Evolutionary conservation across 2,888 invertebrate genomes (phyloP).

Genomic region (Catotricha subobsoleta): DNA sequence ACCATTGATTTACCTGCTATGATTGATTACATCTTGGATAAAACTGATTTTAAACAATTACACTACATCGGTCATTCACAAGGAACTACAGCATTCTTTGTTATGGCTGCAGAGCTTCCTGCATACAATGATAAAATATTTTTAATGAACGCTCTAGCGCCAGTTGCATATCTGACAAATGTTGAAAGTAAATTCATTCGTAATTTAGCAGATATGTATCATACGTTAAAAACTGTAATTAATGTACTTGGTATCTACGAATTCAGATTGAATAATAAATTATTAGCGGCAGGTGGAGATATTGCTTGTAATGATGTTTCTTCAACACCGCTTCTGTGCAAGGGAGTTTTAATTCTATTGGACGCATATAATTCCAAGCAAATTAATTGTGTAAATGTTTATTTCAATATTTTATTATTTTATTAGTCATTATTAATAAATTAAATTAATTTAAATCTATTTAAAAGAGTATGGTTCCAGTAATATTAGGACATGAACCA

Average conservation of each 20-base stretch:
- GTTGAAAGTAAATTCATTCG: constrained; percentile 30
- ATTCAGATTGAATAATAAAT: constrained; percentile 40
- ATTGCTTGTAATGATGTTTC: constrained; percentile 37
- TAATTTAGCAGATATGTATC: constrained; percentile 26
- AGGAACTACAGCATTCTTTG: constrained; percentile 34
- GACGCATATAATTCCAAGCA: too few relatives aligned
- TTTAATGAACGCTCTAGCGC: constrained; percentile 36
- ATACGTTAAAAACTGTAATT: constrained; percentile 19
- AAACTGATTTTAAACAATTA: constrained; percentile 30
- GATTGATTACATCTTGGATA: constrained; percentile 35
- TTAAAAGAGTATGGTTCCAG: too few relatives aligned
- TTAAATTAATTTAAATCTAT: too few relatives aligned
- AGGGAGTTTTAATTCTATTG: too few relatives aligned
- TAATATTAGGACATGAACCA: not conserved
- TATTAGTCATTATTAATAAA: not conserved
- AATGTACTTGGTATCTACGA: constrained; percentile 36
- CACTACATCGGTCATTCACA: constrained; percentile 44
- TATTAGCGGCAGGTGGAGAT: constrained; percentile 34
- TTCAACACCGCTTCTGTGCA: too few relatives aligned
- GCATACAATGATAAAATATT: constrained; percentile 32
- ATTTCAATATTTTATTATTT: not conserved
- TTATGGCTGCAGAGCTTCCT: constrained; percentile 27
- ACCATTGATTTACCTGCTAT: constrained; percentile 41
- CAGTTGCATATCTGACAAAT: constrained; percentile 44
- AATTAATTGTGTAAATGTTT: not conserved